Evolutionary conservation across 2,888 invertebrate genomes (phyloP), one percentile per base, ranked within the genome.

Genomic region (Altica lythri): DNA sequence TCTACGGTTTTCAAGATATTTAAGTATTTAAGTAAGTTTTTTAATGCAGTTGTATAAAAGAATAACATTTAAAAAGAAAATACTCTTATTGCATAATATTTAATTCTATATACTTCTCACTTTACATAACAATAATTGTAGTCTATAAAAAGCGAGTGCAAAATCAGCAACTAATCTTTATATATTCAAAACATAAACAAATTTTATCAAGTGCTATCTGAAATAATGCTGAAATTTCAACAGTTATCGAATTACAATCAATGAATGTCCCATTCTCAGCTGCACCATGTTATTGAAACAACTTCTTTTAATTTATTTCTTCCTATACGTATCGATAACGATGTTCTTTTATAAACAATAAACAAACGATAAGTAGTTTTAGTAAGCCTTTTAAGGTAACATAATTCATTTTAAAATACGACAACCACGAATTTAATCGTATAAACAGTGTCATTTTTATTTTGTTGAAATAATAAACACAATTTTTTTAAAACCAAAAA

Each of bases 251-350:
- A 35, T 35, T 46, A 46, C 16, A 17, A 35, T 35, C 35, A 35
- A 35, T 35, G 35, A 35, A 35, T 14, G 14, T 35, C 17, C 17
- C n/a, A 30, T 32, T 34, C 19, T 34, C 45, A 45, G 29, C 30
- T 43, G 30, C 30, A 27, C 43, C 30, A 14, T 22, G 27, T 17
- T 43, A 43, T 17, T 13, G 13, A 6, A 32, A n/a, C n/a, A n/a
- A n/a, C n/a, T n/a, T n/a, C n/a, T n/a, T n/a, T n/a, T 45, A 12
- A 45, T 45, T 45, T 32, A 45, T 19, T 32, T 45, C 30, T 43
- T 19, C 43, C 25, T 32, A 29, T 45, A n/a, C 13, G 12, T 32
- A 1, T 2, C 22, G 40, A 40, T 40, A 40, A 25, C n/a, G 22
- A 25, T 2, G 13, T n/a, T n/a, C 8, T 40, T 12, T 22, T 40